Evolutionary conservation across 2,888 invertebrate species (phyloP).

Genomic region (Hemicrepidius hirtus): DNA sequence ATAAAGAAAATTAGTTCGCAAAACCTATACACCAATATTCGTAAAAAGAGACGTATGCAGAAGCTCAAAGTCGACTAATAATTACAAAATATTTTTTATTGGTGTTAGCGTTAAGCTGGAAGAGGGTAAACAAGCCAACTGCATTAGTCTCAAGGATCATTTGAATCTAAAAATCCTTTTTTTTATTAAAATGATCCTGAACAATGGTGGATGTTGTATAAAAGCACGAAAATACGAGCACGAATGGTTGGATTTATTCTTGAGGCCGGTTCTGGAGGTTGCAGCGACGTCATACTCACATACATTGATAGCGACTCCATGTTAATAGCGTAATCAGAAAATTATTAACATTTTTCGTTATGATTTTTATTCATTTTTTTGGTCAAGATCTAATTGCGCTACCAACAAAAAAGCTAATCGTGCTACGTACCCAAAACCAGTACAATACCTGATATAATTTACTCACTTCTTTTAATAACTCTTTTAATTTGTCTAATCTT

Average conservation of each 20-base stretch:
- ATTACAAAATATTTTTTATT: no score
- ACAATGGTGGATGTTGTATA: not conserved
- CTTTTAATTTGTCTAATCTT: conserved; percentile 74
- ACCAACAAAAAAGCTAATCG: not conserved
- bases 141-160: not conserved
- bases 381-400: not conserved
- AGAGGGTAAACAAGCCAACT: no score
- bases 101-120: no score
- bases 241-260: not conserved
- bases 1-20: conserved; percentile 38
- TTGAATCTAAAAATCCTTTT: not conserved
- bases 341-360: no score
- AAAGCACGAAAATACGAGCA: not conserved
- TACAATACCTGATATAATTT: conserved; percentile 52
- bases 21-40: not conserved
- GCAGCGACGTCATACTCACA: not conserved
- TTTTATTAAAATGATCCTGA: not conserved
- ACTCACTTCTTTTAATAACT: conserved; percentile 75
- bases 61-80: no score
- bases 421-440: conserved; percentile 12
- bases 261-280: not conserved
- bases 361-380: not conserved
- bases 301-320: not conserved
- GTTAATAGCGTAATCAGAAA: not conserved
- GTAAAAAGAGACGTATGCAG: not conserved